Percentiles rank a stretch among this genome's conserved stretches.
Conservation (phyloP, 2,888 invertebrate genomes). For the Erebia aethiops region DNA sequence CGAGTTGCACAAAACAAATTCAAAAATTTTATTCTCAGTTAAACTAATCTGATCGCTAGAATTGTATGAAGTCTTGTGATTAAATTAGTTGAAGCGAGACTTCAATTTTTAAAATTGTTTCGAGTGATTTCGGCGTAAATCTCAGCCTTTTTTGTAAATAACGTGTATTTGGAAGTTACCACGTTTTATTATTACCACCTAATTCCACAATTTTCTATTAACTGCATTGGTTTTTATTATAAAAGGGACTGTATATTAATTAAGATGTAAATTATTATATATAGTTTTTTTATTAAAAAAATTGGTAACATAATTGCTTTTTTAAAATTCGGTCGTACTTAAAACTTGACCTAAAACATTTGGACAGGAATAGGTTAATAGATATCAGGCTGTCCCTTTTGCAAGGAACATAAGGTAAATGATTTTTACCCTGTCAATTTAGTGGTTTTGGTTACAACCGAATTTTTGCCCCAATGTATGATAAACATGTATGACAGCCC, state of each 20-base stretch:
- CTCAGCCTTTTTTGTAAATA: neutral
- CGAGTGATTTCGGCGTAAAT: neutral
- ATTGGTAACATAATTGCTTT: neutral
- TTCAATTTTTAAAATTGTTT: too few relatives aligned
- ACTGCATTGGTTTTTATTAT: neutral
- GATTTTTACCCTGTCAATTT: too few relatives aligned
- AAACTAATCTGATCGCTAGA: too few relatives aligned
- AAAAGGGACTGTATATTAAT: slow-evolving; percentile 4
- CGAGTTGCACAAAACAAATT: too few relatives aligned
- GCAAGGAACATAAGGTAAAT: too few relatives aligned
- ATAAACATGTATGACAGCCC: neutral
- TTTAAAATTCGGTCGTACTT: neutral
- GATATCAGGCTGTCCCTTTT: neutral
- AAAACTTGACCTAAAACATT: neutral
- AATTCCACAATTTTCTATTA: neutral
- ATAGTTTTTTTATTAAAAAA: neutral
- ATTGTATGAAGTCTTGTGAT: too few relatives aligned
- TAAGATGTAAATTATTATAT: neutral
- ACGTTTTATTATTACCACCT: slow-evolving; percentile 1
- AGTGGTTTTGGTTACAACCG: too few relatives aligned
- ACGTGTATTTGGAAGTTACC: slow-evolving; percentile 13
- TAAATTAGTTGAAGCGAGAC: too few relatives aligned
- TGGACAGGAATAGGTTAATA: neutral
- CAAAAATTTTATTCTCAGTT: too few relatives aligned
- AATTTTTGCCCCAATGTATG: too few relatives aligned